Percentiles rank a stretch among this genome's conserved stretches.
Conservation (phyloP, 2,797 vertebrate species). For the Hydrocynus forskahlii region DNA sequence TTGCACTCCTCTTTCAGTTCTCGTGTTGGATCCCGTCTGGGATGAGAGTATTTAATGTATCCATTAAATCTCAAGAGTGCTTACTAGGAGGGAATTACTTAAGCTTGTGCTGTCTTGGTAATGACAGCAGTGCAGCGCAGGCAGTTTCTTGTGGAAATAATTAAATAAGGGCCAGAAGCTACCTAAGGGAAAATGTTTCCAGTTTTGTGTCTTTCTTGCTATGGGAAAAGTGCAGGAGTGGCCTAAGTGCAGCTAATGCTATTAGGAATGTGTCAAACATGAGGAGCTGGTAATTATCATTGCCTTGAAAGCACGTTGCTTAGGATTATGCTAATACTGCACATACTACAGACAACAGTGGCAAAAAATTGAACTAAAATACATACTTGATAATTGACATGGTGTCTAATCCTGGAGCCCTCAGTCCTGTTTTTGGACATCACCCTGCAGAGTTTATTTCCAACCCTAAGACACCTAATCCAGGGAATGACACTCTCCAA, state of each 20-base stretch:
- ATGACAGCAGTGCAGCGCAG: constrained; percentile 30
- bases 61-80: constrained; percentile 12
- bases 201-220: neutral
- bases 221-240: neutral
- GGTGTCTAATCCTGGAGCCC: too few relatives aligned
- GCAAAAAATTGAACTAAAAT: too few relatives aligned
- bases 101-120: constrained; percentile 12
- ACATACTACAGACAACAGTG: too few relatives aligned
- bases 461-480: too few relatives aligned
- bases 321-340: too few relatives aligned
- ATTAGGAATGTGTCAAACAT: neutral
- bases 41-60: constrained; percentile 18
- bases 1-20: neutral
- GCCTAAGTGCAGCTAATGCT: too few relatives aligned
- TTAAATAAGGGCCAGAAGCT: neutral
- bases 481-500: too few relatives aligned
- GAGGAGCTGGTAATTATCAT: neutral
- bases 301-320: neutral
- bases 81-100: constrained; percentile 25
- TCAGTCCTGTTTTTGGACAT: too few relatives aligned
- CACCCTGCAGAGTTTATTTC: too few relatives aligned
- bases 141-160: constrained; percentile 24
- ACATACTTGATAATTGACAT: too few relatives aligned
- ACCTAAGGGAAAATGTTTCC: neutral
- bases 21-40: neutral